Base-by-base conservation (phyloP, 2,797 vertebrate genomes). In the Tiaroga cobitis region DNA sequence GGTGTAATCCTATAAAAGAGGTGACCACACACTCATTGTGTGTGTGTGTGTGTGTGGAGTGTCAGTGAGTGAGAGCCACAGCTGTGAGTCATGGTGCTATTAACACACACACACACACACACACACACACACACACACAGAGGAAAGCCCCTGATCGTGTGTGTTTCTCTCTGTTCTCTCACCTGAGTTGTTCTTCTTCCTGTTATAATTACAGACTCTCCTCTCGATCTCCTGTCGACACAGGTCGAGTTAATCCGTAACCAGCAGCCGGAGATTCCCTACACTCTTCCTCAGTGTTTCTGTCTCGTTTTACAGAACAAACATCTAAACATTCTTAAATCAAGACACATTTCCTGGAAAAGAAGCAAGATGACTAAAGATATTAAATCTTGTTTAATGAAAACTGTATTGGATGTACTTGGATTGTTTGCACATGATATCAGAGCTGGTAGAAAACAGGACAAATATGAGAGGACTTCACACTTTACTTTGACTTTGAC, bases 91-190 rank as follows among this genome's bases (percentile, higher is more conserved):
- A 46, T 46, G 43, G 13, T 46, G 43, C 43, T 46, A 46, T 46
- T 46, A 46, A n/a, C n/a, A n/a, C n/a, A n/a, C n/a, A n/a, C n/a
- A n/a, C n/a, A n/a, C n/a, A 46, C 43, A 85, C 41, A 83, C 46
- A 80, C 51, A 81, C 78, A 84, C 70, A 85, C 34, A 85, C 78
- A 87, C 79, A 85, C 72, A 82, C 46, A 83, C 29, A 81, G 59
- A 70, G 79, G 83, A 83, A 90, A 90, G 90, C 0, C 0, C 86
- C 89, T 90, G 80, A 75, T 78, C 89, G 18, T 75, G 75, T 80
- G 86, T 83, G 70, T 73, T 41, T 73, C 34, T 82, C 70, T 82
- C 69, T 73, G 78, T 80, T 80, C 61, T 80, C n/a, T 80, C 78
- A 80, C 78, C 78, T 80, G 78, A 80, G 37, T 68, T 10, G 5